Evolutionary conservation across 2,888 invertebrate species (phyloP).

Genomic region (Leistus spinibarbis): DNA sequence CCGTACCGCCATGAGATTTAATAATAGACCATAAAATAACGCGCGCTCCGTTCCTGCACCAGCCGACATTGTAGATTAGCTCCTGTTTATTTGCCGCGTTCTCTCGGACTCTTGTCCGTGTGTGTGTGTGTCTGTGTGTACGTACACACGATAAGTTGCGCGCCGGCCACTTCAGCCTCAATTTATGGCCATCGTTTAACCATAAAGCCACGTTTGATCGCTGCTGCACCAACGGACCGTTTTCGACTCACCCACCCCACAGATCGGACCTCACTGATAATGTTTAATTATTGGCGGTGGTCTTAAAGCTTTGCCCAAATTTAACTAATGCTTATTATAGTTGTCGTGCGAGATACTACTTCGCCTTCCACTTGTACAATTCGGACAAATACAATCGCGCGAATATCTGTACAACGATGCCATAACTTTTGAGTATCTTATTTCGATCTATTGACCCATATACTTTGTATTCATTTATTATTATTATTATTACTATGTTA

Average conservation of each 20-base stretch:
- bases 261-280: slow-evolving; percentile 35
- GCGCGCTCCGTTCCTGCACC: slow-evolving; percentile 17
- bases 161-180: slow-evolving; percentile 43
- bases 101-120: not conserved
- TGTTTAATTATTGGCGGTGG: slow-evolving; percentile 36
- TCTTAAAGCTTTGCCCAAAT: slow-evolving; percentile 34
- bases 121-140: too few species aligned
- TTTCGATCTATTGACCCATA: too few species aligned
- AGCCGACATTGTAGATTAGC: slow-evolving; percentile 54
- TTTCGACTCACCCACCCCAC: not conserved
- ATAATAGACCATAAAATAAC: slow-evolving; percentile 40
- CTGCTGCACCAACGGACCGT: slow-evolving; percentile 28
- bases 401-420: too few species aligned
- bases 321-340: slow-evolving; percentile 40
- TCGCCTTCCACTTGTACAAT: too few species aligned
- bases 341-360: too few species aligned
- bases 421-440: too few species aligned
- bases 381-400: too few species aligned
- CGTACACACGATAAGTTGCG: slow-evolving; percentile 50
- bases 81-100: slow-evolving; percentile 52
- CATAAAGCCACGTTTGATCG: slow-evolving; percentile 49
- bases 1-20: slow-evolving; percentile 35
- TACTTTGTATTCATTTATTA: too few species aligned
- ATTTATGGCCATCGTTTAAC: slow-evolving; percentile 50
- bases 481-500: too few species aligned